phyloP scores from a whole-genome alignment of 1,140 invertebrate species.

The Drosophila aff. region DNA sequence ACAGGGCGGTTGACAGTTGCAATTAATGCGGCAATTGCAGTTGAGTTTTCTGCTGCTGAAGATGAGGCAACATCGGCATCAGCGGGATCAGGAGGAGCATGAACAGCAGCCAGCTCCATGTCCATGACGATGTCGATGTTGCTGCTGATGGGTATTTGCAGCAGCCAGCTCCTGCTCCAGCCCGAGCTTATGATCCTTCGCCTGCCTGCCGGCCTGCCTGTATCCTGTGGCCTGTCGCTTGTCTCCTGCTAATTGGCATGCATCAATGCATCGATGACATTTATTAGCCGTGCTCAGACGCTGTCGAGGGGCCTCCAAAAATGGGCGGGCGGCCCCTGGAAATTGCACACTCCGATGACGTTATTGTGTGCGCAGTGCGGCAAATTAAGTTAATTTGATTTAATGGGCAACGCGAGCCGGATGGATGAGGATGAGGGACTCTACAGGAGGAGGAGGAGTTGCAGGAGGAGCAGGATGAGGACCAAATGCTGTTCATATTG shows the following conservation, averaged over 20 bases:
- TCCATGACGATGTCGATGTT: constrained; percentile 20
- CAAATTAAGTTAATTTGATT: constrained; percentile 80
- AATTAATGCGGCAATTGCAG: constrained; percentile 74
- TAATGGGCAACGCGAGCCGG: constrained; percentile 49
- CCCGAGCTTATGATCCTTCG: constrained; percentile 4
- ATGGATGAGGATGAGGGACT: constrained; percentile 3
- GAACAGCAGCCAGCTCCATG: constrained; percentile 1
- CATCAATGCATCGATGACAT: constrained; percentile 81
- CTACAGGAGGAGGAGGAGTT: background rate
- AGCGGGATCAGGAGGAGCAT: background rate
- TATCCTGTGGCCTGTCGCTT: constrained; percentile 12
- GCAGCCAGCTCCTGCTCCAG: constrained; percentile 5
- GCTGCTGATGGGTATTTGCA: constrained; percentile 19
- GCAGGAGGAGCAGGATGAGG: too few species aligned
- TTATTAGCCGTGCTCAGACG: constrained; percentile 77
- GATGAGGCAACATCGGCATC: constrained; percentile 46
- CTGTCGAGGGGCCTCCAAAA: constrained; percentile 33
- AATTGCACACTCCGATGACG: constrained; percentile 57
- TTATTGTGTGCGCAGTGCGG: constrained; percentile 75
- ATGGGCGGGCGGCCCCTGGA: constrained; percentile 1
- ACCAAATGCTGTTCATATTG: constrained; percentile 4
- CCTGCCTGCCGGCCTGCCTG: background rate
- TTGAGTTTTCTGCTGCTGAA: constrained; percentile 61
- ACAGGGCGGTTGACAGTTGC: constrained; percentile 71
- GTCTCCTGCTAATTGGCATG: constrained; percentile 73